These are phyloP conservation scores for Microcebus lehilahytsara DNA, from an alignment of 2,113 vertebrate genomes.

Conservation along the genomic window DNA sequence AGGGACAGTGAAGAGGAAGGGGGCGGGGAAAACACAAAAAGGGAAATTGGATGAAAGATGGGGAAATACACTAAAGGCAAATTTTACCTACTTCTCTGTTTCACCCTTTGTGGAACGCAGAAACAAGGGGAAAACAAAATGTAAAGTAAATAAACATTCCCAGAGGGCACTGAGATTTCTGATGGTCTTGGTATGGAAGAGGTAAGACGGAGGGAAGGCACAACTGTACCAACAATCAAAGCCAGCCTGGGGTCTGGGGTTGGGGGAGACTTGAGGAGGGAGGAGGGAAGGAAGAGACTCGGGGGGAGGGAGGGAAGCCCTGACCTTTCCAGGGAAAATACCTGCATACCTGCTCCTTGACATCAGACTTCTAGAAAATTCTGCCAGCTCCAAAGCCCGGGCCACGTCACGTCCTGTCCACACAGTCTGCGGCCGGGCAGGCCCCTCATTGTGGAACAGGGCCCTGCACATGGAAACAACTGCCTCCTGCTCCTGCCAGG, in stretches of 20 bases:
- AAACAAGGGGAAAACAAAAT: not conserved
- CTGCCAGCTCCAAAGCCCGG: not conserved
- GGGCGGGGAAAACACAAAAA: not conserved
- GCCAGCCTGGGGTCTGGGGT: too few species aligned
- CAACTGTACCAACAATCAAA: not conserved
- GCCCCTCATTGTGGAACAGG: not conserved
- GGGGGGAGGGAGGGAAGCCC: not conserved
- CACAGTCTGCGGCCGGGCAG: not conserved
- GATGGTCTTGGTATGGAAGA: not conserved
- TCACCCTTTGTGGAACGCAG: not conserved
- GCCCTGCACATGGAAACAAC: not conserved
- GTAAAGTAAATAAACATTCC: not conserved
- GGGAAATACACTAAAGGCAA: not conserved
- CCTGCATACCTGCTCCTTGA: not conserved
- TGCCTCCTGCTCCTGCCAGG: not conserved
- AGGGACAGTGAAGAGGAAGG: not conserved
- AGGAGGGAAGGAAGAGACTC: not conserved
- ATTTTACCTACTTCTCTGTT: not conserved
- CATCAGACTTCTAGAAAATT: not conserved
- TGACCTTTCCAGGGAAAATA: not conserved
- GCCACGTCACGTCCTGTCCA: not conserved
- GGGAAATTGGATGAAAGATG: not conserved
- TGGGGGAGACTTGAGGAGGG: fast-evolving
- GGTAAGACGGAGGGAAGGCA: not conserved
- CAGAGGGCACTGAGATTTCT: not conserved